Conservation (phyloP, 2,888 invertebrate species). For the Brachyptera putata region DNA sequence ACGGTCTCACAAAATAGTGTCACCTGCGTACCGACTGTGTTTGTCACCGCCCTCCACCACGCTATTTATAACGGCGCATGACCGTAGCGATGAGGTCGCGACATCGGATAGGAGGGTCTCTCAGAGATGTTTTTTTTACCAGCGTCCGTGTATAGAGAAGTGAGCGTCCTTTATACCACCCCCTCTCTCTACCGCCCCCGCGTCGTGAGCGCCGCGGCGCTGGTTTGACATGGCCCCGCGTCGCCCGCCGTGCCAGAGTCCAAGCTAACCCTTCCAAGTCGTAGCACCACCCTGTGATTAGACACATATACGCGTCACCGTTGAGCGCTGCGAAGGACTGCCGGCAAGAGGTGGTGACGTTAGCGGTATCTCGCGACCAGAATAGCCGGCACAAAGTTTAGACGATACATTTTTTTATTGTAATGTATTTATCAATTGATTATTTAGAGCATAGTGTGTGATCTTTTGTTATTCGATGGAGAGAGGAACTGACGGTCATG, state of each 20-base stretch:
- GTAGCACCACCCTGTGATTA: background rate
- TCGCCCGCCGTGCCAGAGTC: background rate
- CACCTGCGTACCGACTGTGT: background rate
- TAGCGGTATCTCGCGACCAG: too few species aligned
- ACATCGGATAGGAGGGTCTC: slow-evolving; percentile 18
- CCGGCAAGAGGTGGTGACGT: too few species aligned
- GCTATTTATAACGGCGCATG: slow-evolving; percentile 20
- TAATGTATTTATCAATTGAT: too few species aligned
- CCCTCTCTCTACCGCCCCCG: background rate
- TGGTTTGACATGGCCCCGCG: slow-evolving; percentile 6
- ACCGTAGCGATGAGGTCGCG: background rate
- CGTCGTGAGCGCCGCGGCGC: slow-evolving; percentile 15
- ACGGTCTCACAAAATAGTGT: slow-evolving; percentile 2
- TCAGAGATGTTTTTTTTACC: slow-evolving; percentile 17
- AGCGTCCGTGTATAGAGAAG: too few species aligned
- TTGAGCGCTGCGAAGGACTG: background rate
- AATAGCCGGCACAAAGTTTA: too few species aligned
- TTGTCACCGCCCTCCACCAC: slow-evolving; percentile 17
- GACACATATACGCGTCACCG: background rate
- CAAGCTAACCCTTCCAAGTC: slow-evolving; percentile 14
- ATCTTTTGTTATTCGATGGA: too few species aligned
- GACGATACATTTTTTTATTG: too few species aligned
- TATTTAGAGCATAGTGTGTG: too few species aligned
- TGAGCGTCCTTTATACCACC: slow-evolving; percentile 8
- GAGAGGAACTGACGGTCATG: too few species aligned